Evolutionary conservation across 1,140 invertebrate species (phyloP), one percentile per base, ranked within the genome.

Genomic region (Nymphalis io): DNA sequence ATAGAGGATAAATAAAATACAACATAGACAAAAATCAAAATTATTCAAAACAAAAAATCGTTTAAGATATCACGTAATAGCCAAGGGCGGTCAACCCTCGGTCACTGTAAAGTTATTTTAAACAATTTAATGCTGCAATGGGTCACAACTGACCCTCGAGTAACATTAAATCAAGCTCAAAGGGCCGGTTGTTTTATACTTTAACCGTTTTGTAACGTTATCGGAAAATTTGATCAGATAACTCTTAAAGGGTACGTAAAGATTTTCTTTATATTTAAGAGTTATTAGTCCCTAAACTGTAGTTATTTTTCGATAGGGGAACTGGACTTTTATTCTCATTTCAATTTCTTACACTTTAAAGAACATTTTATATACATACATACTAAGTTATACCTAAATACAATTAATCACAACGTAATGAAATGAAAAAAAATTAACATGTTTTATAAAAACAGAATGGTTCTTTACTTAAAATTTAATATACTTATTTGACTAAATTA

Each of bases 251-350:
- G 83, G 84, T 74, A 71, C 75, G 46, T 67, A 68, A 70, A 70
- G 71, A 61, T 78, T 90, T 88, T 86, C 85, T 87, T 88, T 90
- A 87, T 83, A 79, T 87, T 87, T 83, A 80, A 87, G 84, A 83
- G 73, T 87, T 89, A 89, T 89, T 89, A 82, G 78, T 88, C 88
- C 87, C 88, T 67, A 51, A 80, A 76, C 74, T 69, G 78, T 60
- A 74, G 66, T 81, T 75, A 74, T 84, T 78, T 61, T 66, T 61
- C 48, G 82, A 84, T 87, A 84, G 80, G 74, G 66, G 60, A 77
- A 60, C 68, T 48, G 39, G 51, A 60, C n/a, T 60, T 60, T 40
- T 33, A 27, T 55, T 27, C 27, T 27, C 13, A 27, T 55, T 55
- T 15, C 2, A 27, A 23, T 55, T 55, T 10, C 20, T 21, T 21